Conservation (phyloP, 2,797 vertebrate species). For the Sebastes taczanowskii region DNA sequence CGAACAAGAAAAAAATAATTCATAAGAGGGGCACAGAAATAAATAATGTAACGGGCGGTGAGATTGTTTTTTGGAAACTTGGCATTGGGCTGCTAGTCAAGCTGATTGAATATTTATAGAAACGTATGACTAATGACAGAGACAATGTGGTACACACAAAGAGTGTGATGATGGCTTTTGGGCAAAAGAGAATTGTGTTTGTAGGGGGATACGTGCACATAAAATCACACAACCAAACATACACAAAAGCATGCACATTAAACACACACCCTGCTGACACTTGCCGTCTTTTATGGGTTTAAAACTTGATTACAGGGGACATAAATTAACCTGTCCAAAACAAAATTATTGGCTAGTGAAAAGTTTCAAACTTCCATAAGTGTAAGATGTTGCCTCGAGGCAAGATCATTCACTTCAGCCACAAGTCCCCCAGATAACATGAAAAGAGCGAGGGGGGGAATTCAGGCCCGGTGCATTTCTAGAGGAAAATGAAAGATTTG, state of each 20-base stretch:
- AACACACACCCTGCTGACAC: conserved; percentile 40
- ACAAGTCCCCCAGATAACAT: conserved; percentile 58
- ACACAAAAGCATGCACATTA: conserved; percentile 47
- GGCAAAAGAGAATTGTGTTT: conserved; percentile 64
- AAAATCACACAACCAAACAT: conserved; percentile 38
- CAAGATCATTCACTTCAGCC: conserved; percentile 66
- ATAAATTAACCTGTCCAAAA: conserved; percentile 64
- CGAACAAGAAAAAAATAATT: conserved; percentile 71
- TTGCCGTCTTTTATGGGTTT: conserved; percentile 57
- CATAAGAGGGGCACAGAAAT: conserved; percentile 63
- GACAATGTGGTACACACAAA: conserved; percentile 61
- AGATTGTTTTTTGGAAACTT: conserved; percentile 74
- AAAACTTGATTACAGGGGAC: conserved; percentile 61
- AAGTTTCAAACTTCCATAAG: conserved; percentile 56
- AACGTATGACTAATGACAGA: conserved; percentile 77
- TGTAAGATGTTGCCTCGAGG: conserved; percentile 57
- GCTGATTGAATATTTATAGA: conserved; percentile 82
- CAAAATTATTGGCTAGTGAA: conserved; percentile 50
- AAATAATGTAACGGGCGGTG: conserved; percentile 73
- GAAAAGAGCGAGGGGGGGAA: conserved; percentile 44
- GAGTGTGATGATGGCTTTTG: conserved; percentile 72
- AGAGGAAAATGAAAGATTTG: conserved; percentile 52
- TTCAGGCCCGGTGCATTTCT: conserved; percentile 20
- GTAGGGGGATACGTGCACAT: conserved; percentile 15
- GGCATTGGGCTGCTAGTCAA: conserved; percentile 64